Base-by-base conservation (phyloP, 2,888 invertebrate species). In the Drosophila bunnanda region DNA sequence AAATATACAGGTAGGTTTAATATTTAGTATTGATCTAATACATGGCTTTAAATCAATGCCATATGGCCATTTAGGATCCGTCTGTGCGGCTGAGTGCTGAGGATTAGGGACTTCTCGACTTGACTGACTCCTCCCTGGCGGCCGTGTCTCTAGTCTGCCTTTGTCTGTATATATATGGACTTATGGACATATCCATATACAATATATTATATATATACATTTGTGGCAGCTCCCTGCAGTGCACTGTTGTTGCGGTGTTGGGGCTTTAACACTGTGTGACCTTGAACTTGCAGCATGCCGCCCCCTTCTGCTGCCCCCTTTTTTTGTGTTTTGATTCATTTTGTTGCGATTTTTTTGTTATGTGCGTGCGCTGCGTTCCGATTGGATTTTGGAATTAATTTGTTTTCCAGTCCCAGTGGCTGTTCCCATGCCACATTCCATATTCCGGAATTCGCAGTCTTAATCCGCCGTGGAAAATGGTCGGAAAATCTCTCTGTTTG, bases 211-310 rank as follows among this genome's bases (percentile, higher is more conserved):
- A n/a, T 30, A 17, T 41, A 12, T 20, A 5, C 17, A 13, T 20
- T 1, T 30, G 48, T 17, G 30, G 48, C 17, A 30, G 34, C 22
- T 36, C 39, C 53, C 38, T 54, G 59, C 54, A 28, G 34, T 44
- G 38, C 25, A 38, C 44, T 57, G 46, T 22, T 30, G 22, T 22
- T 32, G 32, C n/a, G 20, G 34, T 22, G 22, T 22, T 50, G 57
- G 22, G 25, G 36, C 48, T 17, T 50, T 15, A 38, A 48, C 34
- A 48, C 65, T 67, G 38, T 46, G 22, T 69, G 78, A 61, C 80
- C 81, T 81, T 80, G 77, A 80, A 80, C 77, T 80, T 80, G 79
- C 74, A 72, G 50, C 72, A 64, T 52, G 39, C 50, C 7, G 9
- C 28, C 13, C 12, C 13, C 48, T 9, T 28, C 12, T 15, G 5